Evolutionary conservation across 92 coral and sea anemone genomes (phyloP), one percentile per base, ranked within the genome.

Genomic region (Parazoanthus swiftii): DNA sequence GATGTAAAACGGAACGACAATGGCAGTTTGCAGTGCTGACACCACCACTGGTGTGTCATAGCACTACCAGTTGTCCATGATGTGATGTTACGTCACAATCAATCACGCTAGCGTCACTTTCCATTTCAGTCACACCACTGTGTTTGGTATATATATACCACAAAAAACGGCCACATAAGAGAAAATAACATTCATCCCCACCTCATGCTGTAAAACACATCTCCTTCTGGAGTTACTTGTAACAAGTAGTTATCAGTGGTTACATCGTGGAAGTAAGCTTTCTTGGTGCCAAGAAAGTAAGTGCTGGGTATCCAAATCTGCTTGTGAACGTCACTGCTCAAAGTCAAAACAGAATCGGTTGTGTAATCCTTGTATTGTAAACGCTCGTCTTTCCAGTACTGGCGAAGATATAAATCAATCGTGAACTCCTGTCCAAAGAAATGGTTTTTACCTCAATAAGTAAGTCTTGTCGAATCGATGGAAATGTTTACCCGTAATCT

Each of bases 351-450:
- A 42, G 92, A 89, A 54, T 89, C 93, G 2, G 92, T 58, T 38
- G 95, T 88, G 80, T 91, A 85, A 54, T 86, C 89, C 21, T 80
- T 81, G 81, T 89, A 92, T 8, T 88, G 88, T 63, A 96, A 86
- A n/a, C 99, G 94, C 70, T 95, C 99, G 76, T 96, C 99, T 72
- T 89, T 93, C 99, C 99, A 96, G 86, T 96, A 96, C 63, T 96
- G 99, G 65, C 99, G 98, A 66, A 96, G 89, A 67, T 96, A 96
- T 39, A 96, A 89, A 80, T 96, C 99, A 39, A 93, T 92, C 2
- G 99, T 96, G 70, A 96, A 96, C 76, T 96, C 99, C 99, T 96
- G 89, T 18, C 14, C 44, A 56, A 48, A 6, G 73, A 48, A 89
- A 67, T 3, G 2, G 59, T 54, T 13, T 54, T 54, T 13, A 54